Base-by-base conservation (phyloP, 1,140 invertebrate species). In the Bicyclus anynana region DNA sequence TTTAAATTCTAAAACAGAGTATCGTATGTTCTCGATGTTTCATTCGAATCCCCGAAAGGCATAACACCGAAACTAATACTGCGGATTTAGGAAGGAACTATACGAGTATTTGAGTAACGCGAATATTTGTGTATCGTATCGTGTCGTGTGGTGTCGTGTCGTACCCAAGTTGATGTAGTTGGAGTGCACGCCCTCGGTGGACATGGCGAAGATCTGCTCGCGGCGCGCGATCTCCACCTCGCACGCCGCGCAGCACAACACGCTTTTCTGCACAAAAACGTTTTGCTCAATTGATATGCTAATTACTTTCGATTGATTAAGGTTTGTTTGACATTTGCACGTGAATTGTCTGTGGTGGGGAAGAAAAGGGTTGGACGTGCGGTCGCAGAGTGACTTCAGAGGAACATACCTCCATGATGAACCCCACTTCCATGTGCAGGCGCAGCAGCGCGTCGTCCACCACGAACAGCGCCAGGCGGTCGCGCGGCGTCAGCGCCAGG, bases 181-280 rank as follows among this genome's bases (percentile, higher is more conserved):
- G 49, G 92, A 92, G 81, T 95, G 92, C n/a, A 94, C 92, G 5
- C 95, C 95, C 74, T 95, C 93, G 46, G 90, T 90, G 40, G 93
- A 93, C 94, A 97, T 95, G 27, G 93, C 91, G 74, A 97, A 94
- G 52, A 95, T 90, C 66, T 95, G 90, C n/a, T 80, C 75, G 20
- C 74, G 74, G 0, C 71, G 69, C 57, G 85, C 78, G 48, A 88
- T 75, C 63, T 80, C 74, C 2, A 66, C 59, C 33, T 53, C 59
- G 63, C 88, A 89, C 60, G 73, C 62, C 20, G 62, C 51, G 64
- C 85, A 89, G 52, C 80, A 84, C 52, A 87, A 50, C 38, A 69
- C 62, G 35, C 62, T 72, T 17, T 72, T 74, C 84, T 86, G 72
- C 0, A 51, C 7, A 33, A 33, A 33, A 10, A 33, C 10, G n/a